phyloP scores from a whole-genome alignment of 2,888 invertebrate species.

The Cephus rjabovi region DNA sequence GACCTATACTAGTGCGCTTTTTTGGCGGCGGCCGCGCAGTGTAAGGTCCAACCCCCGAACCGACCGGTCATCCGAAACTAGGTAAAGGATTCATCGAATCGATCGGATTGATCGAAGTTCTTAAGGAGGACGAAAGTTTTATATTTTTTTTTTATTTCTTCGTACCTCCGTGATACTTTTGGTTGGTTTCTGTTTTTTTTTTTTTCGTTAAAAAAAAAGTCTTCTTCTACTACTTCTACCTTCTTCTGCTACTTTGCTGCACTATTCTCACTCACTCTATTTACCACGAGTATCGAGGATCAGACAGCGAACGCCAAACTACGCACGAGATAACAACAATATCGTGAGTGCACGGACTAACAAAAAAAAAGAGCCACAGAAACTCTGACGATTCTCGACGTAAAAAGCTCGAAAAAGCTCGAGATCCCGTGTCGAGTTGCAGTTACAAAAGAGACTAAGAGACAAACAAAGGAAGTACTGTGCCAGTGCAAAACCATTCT shows the following conservation, averaged over 20 bases:
- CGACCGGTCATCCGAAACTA: constrained; percentile 67
- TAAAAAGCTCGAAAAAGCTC: neutral
- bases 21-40: constrained; percentile 63
- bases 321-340: neutral
- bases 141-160: neutral
- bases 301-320: neutral
- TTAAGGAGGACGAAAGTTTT: neutral
- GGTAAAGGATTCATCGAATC: constrained; percentile 49
- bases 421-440: neutral
- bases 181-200: neutral
- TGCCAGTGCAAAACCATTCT: neutral
- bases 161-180: neutral
- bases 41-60: constrained; percentile 66
- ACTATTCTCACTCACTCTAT: neutral
- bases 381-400: neutral
- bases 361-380: neutral
- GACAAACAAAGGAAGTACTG: neutral
- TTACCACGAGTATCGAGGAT: neutral
- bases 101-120: constrained; percentile 15
- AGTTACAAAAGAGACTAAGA: neutral
- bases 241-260: neutral
- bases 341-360: constrained; percentile 24
- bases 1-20: constrained; percentile 63
- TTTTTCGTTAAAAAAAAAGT: neutral
- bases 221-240: neutral